Evolutionary conservation across 2,888 invertebrate genomes (phyloP), one percentile per base, ranked within the genome.

Genomic region (Aporophyla lueneburgensis): DNA sequence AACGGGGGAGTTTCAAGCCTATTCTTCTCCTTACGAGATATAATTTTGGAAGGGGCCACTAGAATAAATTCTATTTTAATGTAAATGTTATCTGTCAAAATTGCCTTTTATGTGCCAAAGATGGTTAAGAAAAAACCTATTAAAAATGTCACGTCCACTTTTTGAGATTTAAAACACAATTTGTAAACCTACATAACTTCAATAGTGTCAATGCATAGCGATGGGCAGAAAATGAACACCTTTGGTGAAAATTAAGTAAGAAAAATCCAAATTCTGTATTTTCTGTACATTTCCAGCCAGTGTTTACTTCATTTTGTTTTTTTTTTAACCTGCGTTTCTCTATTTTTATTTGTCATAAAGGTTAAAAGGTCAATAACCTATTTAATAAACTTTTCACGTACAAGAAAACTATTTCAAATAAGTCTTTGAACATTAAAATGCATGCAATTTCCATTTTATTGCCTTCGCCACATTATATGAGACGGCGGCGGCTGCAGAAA

Each of bases 371-470:
- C 40, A 5, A 21, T 68, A 43, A 69, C 51, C 33, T 58, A 10
- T 51, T 53, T 14, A n/a, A 54, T 14, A 27, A 27, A 40, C 9
- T 61, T 61, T 62, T 12, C 71, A 33, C 61, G 21, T 54, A 40
- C 40, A 54, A 71, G 49, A 72, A 51, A 43, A 63, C 51, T 24
- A 72, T 63, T 51, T 78, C 33, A 58, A 63, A 53, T 74, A 49
- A 65, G 43, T 58, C 43, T 19, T 33, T 21, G 27, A 63, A 16
- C 33, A 43, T 62, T 24, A 43, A 79, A 56, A 71, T 58, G 40
- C 58, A 82, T 56, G 58, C 62, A 24, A 56, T 70, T 72, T 67
- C 19, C 54, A 84, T 73, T 49, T 81, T 69, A 84, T 81, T 73
- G 53, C 40, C 58, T 71, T 16, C 71, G 56, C 43, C 46, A 21